phyloP scores from a whole-genome alignment of 2,113 vertebrate genomes.

The Austrofundulus limnaeus region DNA sequence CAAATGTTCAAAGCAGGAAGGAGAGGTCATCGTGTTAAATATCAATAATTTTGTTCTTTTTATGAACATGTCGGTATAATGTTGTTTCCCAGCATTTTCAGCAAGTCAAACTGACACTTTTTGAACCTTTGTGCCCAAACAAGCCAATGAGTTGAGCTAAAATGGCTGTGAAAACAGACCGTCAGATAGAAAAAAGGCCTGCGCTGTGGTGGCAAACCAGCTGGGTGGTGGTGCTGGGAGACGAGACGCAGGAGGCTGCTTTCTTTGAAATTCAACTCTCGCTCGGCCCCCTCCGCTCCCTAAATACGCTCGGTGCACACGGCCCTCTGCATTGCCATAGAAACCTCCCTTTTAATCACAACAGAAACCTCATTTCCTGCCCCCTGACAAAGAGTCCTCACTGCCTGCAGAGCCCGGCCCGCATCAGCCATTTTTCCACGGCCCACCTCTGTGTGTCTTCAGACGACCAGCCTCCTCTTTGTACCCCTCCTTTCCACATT shows the following conservation, averaged over 20 bases:
- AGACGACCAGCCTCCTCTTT: slow-evolving; percentile 26
- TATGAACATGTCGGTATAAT: slow-evolving; percentile 11
- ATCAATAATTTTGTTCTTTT: slow-evolving; percentile 9
- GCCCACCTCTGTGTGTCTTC: slow-evolving; percentile 55
- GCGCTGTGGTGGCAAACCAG: slow-evolving; percentile 49
- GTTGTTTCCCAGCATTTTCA: slow-evolving; percentile 10
- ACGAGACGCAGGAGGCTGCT: slow-evolving; percentile 64
- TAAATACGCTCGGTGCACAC: slow-evolving; percentile 71
- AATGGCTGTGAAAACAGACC: slow-evolving; percentile 68
- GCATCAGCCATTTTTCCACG: slow-evolving; percentile 59
- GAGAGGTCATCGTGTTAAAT: slow-evolving; percentile 26
- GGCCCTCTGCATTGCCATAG: slow-evolving; percentile 77
- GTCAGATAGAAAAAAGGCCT: slow-evolving; percentile 59
- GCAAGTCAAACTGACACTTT: slow-evolving; percentile 49
- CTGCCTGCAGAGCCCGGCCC: slow-evolving; percentile 70
- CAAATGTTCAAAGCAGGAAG: slow-evolving; percentile 8
- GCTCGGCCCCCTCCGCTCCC: slow-evolving; percentile 65
- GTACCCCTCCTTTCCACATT: slow-evolving; percentile 48
- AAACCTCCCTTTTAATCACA: slow-evolving; percentile 78
- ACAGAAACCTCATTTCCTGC: slow-evolving; percentile 79
- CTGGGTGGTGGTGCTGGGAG: slow-evolving; percentile 46
- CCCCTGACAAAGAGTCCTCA: slow-evolving; percentile 73
- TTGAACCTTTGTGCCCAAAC: slow-evolving; percentile 40
- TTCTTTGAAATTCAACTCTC: slow-evolving; percentile 81
- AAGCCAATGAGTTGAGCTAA: slow-evolving; percentile 45